Conservation (phyloP, 2,888 invertebrate genomes). For the Amiota communis region DNA sequence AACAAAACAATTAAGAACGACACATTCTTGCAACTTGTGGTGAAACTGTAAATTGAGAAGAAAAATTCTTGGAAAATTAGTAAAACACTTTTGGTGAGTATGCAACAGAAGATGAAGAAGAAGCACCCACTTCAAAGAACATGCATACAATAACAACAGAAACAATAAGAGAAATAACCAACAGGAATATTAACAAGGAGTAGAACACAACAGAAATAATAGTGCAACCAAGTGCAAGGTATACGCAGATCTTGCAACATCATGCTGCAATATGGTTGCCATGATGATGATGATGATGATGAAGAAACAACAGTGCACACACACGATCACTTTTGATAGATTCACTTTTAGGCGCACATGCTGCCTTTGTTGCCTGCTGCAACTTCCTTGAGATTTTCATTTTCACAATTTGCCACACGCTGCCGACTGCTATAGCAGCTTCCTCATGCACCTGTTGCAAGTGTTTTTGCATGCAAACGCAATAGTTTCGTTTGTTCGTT, state of each 20-base stretch:
- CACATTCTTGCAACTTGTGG: no score
- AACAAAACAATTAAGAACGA: no score
- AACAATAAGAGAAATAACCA: no score
- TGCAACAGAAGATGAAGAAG: not conserved
- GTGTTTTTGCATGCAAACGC: conserved; percentile 10
- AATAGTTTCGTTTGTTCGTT: conserved; percentile 1
- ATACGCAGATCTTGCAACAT: not conserved
- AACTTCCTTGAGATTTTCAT: conserved; percentile 22
- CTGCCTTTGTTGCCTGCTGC: no score
- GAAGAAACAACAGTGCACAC: not conserved
- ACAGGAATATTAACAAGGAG: no score
- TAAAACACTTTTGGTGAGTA: not conserved
- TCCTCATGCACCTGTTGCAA: conserved; percentile 20
- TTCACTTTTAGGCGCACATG: conserved; percentile 16
- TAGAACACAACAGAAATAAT: no score
- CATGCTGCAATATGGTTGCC: not conserved
- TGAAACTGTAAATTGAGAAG: no score
- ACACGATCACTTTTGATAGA: conserved; percentile 11
- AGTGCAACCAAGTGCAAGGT: no score
- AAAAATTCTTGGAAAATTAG: no score
- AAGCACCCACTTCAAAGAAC: conserved; percentile 3
- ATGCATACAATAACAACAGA: no score
- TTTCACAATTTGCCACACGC: conserved; percentile 3
- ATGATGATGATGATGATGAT: not conserved
- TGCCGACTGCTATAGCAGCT: not conserved